These are phyloP conservation scores for Microcebus lehilahytsara DNA, from an alignment of 2,113 vertebrate genomes.

Conservation along the genomic window DNA sequence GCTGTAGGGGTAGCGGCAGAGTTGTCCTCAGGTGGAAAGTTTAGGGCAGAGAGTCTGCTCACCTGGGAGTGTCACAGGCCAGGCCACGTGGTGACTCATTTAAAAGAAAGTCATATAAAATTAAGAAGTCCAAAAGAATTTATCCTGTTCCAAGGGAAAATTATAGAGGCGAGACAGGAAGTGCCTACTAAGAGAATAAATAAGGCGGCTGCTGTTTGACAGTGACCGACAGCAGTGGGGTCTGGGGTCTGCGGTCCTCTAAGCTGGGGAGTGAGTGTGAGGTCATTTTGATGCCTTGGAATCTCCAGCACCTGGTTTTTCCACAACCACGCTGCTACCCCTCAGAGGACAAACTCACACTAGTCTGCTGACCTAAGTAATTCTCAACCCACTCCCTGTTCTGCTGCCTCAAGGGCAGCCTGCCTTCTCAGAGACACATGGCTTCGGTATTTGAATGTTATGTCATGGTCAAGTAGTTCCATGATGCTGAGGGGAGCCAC, in stretches of 20 bases:
- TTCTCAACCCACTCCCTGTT: background rate
- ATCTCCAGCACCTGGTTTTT: background rate
- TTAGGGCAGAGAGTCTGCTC: background rate
- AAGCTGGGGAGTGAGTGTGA: background rate
- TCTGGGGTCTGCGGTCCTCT: background rate
- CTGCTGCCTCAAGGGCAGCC: background rate
- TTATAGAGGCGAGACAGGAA: background rate
- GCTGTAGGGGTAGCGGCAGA: too few relatives aligned
- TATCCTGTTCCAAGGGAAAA: background rate
- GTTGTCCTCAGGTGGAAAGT: background rate
- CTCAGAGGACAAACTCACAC: background rate
- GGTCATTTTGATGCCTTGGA: background rate
- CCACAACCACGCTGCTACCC: too few relatives aligned
- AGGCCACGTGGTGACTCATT: background rate
- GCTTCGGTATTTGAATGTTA: background rate
- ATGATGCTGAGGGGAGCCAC: rapidly evolving
- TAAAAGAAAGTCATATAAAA: background rate
- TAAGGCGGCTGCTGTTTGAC: background rate
- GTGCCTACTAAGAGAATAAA: background rate
- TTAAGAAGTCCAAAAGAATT: background rate
- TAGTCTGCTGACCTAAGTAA: background rate
- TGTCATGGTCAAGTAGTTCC: rapidly evolving
- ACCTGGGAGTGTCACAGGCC: background rate
- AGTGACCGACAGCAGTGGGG: rapidly evolving
- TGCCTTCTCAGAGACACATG: too few relatives aligned